Conservation (phyloP, 2,113 vertebrate species). For the Atherinomorus stipes region DNA sequence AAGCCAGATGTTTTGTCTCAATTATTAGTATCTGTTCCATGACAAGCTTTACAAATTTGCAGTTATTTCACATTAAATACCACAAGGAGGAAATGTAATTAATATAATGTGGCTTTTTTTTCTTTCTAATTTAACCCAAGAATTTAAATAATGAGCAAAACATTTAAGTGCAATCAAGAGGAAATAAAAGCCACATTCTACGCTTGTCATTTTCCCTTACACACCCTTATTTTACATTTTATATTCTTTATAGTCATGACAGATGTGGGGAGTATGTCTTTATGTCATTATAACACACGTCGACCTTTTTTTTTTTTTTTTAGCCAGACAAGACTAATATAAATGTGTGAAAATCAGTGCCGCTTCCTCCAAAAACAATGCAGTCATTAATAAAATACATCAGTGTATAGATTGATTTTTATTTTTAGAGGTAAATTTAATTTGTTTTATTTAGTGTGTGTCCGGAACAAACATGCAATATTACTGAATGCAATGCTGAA, state of each 20-base stretch:
- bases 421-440: background rate
- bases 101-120: slow-evolving; percentile 3
- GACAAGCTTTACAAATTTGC: slow-evolving; percentile 9
- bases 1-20: slow-evolving; percentile 5
- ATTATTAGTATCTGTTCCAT: slow-evolving; percentile 9
- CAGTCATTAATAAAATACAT: slow-evolving; percentile 9
- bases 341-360: slow-evolving; percentile 21
- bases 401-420: background rate
- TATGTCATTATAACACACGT: no score
- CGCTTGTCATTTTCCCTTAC: slow-evolving; percentile 58
- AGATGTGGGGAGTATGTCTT: no score
- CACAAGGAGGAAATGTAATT: slow-evolving; percentile 22
- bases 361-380: slow-evolving; percentile 15
- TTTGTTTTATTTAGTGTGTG: background rate
- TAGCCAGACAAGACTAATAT: background rate
- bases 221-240: slow-evolving; percentile 41
- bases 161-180: slow-evolving; percentile 42
- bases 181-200: slow-evolving; percentile 40
- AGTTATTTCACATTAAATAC: slow-evolving; percentile 13
- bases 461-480: background rate
- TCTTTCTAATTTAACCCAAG: slow-evolving; percentile 19
- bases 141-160: slow-evolving; percentile 12
- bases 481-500: slow-evolving; percentile 1
- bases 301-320: no score
- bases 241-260: no score